A percentile compares a stretch with the other conserved stretches of the same genome.
phyloP scores from a whole-genome alignment of 2,113 vertebrate genomes.

The Lophotis ruficrista region DNA sequence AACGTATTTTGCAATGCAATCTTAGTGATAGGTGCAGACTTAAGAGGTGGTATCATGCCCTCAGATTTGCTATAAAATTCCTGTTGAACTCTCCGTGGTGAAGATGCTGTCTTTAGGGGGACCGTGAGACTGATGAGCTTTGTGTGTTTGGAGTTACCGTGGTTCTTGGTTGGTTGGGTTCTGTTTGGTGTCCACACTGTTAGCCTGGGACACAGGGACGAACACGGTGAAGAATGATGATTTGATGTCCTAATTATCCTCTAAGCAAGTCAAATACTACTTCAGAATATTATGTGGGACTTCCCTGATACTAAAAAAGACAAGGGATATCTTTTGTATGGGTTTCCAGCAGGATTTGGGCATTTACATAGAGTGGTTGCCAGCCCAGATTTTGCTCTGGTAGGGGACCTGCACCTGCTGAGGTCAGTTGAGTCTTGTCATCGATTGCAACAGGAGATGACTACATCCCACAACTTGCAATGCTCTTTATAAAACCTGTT shows the following conservation, averaged over 20 bases:
- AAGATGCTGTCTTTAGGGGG: neutral
- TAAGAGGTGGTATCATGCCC: neutral
- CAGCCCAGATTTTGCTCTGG: neutral
- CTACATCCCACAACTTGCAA: neutral
- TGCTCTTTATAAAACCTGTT: neutral
- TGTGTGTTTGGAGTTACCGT: too few relatives aligned
- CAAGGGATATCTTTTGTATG: neutral
- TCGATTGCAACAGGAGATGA: neutral
- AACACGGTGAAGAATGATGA: neutral
- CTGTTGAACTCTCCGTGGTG: neutral
- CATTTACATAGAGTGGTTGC: rapidly evolving
- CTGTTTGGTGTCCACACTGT: rapidly evolving
- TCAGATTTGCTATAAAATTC: neutral
- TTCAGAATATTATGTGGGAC: neutral
- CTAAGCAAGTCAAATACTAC: neutral
- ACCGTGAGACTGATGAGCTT: rapidly evolving
- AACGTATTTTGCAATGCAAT: neutral
- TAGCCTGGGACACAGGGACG: rapidly evolving
- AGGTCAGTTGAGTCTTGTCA: neutral
- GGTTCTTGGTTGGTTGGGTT: neutral
- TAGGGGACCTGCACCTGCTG: neutral
- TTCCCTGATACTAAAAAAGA: neutral
- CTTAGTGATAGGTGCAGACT: neutral
- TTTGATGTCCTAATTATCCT: neutral
- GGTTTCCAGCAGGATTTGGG: neutral